phyloP scores from a whole-genome alignment of 2,888 invertebrate genomes.

The Laothoe populi region DNA sequence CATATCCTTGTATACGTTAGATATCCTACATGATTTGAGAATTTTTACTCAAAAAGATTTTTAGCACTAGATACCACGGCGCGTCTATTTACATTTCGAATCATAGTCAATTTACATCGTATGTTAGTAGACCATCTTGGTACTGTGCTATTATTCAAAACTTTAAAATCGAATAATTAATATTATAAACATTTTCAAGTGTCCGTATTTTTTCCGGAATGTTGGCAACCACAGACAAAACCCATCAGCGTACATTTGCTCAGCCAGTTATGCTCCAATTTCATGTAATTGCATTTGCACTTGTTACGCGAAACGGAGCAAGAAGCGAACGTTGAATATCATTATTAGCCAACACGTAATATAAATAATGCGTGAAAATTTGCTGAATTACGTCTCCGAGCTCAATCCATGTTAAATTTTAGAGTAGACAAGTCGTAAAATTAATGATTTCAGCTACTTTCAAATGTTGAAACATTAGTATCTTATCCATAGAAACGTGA shows the following conservation, averaged over 20 bases:
- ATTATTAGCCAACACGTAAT: slow-evolving; percentile 60
- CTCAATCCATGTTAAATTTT: not conserved
- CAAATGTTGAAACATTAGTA: not conserved
- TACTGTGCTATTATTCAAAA: not conserved
- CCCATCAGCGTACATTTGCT: slow-evolving; percentile 57
- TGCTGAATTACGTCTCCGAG: slow-evolving; percentile 27
- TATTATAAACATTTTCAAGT: no score
- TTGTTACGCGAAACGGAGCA: slow-evolving; percentile 64
- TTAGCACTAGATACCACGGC: no score
- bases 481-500: not conserved
- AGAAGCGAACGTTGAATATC: slow-evolving; percentile 57
- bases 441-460: not conserved
- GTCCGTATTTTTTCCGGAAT: not conserved
- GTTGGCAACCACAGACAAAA: slow-evolving; percentile 30
- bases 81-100: no score
- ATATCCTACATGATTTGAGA: no score
- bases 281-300: slow-evolving; percentile 68
- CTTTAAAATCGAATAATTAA: no score
- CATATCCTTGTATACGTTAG: no score
- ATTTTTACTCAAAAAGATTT: no score
- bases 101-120: no score
- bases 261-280: slow-evolving; percentile 68
- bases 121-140: no score
- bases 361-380: slow-evolving; percentile 65
- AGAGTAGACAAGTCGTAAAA: not conserved